Percentiles rank a stretch among this genome's conserved stretches.
Evolutionary conservation across 2,888 invertebrate genomes (phyloP).

Genomic region (Hirudinaria manillensis): DNA sequence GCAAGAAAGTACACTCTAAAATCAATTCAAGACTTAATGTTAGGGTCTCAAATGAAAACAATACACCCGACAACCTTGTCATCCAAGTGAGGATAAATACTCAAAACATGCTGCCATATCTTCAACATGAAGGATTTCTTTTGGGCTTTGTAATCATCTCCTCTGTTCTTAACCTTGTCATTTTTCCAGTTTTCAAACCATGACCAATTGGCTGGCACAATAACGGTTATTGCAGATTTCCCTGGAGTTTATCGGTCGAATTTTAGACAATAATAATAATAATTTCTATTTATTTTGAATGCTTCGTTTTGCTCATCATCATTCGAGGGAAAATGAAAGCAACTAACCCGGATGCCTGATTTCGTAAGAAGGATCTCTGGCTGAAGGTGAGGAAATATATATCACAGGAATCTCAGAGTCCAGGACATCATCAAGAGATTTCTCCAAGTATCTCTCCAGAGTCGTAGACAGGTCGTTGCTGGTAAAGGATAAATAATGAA

Average conservation of each 20-base stretch:
- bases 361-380: constrained; percentile 52
- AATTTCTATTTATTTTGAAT: neutral
- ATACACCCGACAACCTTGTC: constrained; percentile 42
- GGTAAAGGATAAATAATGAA: constrained; percentile 20
- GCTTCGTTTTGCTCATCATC: neutral
- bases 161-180: constrained; percentile 47
- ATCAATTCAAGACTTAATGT: no score
- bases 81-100: constrained; percentile 47
- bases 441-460: constrained; percentile 41
- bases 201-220: constrained; percentile 47
- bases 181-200: constrained; percentile 51
- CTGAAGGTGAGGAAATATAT: constrained; percentile 53
- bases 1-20: no score
- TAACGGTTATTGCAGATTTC: constrained; percentile 48
- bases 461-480: constrained; percentile 44
- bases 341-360: constrained; percentile 47
- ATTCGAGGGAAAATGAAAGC: neutral
- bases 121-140: constrained; percentile 47
- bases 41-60: neutral
- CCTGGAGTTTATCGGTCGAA: constrained; percentile 41
- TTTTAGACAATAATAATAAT: neutral
- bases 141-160: constrained; percentile 49
- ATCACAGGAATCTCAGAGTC: constrained; percentile 48
- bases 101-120: constrained; percentile 45
- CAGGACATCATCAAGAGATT: constrained; percentile 45